These are phyloP conservation scores for Rhinolophus ferrumequinum DNA, from an alignment of 2,113 vertebrate species.

Conservation along the genomic window DNA sequence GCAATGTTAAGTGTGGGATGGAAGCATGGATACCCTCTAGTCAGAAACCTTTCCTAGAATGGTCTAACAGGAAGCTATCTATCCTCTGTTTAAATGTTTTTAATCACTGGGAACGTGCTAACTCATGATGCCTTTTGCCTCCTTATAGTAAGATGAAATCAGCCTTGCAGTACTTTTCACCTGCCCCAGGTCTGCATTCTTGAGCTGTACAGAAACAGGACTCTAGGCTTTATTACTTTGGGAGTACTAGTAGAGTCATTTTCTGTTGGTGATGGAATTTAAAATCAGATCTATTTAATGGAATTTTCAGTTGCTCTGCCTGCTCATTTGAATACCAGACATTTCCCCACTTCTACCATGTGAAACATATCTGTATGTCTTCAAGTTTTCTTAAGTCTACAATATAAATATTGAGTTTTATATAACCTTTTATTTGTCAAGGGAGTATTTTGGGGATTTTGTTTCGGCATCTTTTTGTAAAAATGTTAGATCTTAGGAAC, in stretches of 20 bases:
- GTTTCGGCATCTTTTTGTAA: conserved; percentile 56
- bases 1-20: neutral
- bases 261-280: conserved; percentile 68
- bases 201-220: neutral
- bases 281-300: conserved; percentile 66
- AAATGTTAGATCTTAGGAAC: conserved; percentile 56
- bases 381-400: conserved; percentile 55
- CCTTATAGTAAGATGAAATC: conserved; percentile 16
- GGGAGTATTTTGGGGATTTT: conserved; percentile 59
- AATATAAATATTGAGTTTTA: conserved; percentile 65
- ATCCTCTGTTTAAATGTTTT: neutral
- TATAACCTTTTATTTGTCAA: conserved; percentile 68
- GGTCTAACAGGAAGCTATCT: neutral
- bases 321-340: conserved; percentile 61
- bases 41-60: neutral
- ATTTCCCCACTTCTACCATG: neutral
- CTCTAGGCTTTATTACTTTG: conserved; percentile 21
- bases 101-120: neutral
- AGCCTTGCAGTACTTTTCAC: conserved; percentile 14
- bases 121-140: neutral
- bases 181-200: neutral
- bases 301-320: conserved; percentile 32
- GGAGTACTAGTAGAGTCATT: conserved; percentile 58
- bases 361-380: conserved; percentile 45
- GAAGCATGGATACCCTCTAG: neutral